Percentiles rank a stretch among this genome's conserved stretches.
phyloP scores from a whole-genome alignment of 2,797 vertebrate genomes.

The Agapornis canus region DNA sequence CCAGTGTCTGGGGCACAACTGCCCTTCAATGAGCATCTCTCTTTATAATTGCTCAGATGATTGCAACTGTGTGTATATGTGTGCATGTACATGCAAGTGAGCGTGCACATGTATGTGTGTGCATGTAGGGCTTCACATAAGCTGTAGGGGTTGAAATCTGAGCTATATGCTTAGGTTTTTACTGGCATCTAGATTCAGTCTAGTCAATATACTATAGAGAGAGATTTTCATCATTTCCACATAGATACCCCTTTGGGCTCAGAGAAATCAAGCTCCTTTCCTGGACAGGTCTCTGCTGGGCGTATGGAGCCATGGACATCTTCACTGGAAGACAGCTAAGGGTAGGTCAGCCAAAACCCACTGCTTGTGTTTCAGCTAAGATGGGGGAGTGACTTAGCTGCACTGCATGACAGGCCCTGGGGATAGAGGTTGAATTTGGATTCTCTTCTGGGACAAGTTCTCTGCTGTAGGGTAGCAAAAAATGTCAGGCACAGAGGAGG shows the following conservation, averaged over 20 bases:
- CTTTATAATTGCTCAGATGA: background rate
- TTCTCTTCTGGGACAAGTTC: background rate
- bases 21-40: background rate
- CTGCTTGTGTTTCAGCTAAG: background rate
- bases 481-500: background rate
- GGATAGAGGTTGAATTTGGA: background rate
- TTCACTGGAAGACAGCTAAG: background rate
- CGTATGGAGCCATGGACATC: background rate
- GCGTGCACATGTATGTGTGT: fast-evolving
- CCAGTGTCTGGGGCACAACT: background rate
- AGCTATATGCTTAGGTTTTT: background rate
- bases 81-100: background rate
- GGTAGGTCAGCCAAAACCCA: background rate
- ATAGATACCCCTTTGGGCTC: background rate
- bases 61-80: background rate
- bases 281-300: background rate
- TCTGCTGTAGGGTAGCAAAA: background rate
- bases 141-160: background rate
- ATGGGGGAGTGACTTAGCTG: background rate
- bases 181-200: background rate
- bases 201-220: background rate
- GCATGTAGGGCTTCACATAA: background rate
- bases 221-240: background rate
- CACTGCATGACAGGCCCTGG: background rate
- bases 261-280: background rate